Conservation (phyloP, 53 echinoderm and acorn worm genomes). For the Apostichopus leukothele region DNA sequence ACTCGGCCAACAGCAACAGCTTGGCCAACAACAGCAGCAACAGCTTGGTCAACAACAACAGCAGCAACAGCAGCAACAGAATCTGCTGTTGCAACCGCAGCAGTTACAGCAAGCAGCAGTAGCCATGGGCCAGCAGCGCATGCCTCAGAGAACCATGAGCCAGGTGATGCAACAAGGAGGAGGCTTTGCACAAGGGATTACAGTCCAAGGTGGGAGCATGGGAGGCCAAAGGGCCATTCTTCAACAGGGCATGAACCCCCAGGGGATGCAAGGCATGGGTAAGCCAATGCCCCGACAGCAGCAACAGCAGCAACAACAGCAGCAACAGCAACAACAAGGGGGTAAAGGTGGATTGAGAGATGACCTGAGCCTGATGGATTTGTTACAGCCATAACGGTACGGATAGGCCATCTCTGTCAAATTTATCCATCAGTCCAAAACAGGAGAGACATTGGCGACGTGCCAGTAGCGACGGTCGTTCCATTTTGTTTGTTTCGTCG, state of each 20-base stretch:
- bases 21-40: constrained; percentile 49
- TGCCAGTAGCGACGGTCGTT: too few species aligned
- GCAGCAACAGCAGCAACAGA: constrained; percentile 54
- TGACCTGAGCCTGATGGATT: constrained; percentile 23
- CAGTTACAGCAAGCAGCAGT: constrained; percentile 25
- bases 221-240: constrained; percentile 18
- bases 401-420: too few species aligned
- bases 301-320: constrained; percentile 65
- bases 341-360: constrained; percentile 29
- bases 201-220: constrained; percentile 6
- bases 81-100: constrained; percentile 40
- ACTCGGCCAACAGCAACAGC: constrained; percentile 13
- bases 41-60: constrained; percentile 47
- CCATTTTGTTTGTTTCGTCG: too few species aligned
- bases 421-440: too few species aligned
- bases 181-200: background rate
- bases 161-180: constrained; percentile 54
- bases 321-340: constrained; percentile 57
- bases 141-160: constrained; percentile 48
- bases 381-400: constrained; percentile 9
- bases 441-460: too few species aligned
- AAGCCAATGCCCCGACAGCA: constrained; percentile 23
- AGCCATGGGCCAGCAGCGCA: constrained; percentile 41
- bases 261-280: constrained; percentile 24
- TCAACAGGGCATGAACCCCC: constrained; percentile 22